Evolutionary conservation across 1,140 invertebrate species (phyloP).

Genomic region (Meloidogyne hapla): DNA sequence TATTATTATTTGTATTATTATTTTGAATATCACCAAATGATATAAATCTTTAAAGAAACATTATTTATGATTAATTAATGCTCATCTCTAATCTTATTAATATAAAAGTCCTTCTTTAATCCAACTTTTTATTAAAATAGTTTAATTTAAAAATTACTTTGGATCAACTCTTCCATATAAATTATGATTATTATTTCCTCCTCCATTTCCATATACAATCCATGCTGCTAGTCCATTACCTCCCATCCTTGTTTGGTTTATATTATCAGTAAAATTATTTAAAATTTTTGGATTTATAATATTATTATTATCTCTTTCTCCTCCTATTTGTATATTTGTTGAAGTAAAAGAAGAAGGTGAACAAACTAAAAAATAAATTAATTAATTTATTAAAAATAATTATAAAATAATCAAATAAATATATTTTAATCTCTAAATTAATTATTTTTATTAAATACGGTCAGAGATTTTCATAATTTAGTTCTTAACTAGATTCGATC

Average conservation of each 20-base stretch:
- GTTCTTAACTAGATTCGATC: no score
- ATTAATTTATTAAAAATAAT: neutral
- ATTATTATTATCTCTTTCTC: no score
- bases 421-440: no score
- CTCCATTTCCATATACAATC: neutral
- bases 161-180: neutral
- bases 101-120: no score
- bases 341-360: neutral
- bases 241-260: neutral
- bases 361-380: neutral
- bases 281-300: neutral
- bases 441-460: no score
- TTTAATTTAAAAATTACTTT: no score
- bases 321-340: neutral
- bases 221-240: neutral
- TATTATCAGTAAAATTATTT: neutral
- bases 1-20: neutral
- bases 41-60: neutral
- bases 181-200: no score
- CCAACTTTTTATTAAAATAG: no score
- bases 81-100: no score
- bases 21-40: neutral
- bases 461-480: no score
- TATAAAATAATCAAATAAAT: no score
- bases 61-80: no score